Percentiles rank a stretch among this genome's conserved stretches.
These are phyloP conservation scores for Bugula neritina DNA, from an alignment of 2,888 invertebrate species.

Conservation along the genomic window DNA sequence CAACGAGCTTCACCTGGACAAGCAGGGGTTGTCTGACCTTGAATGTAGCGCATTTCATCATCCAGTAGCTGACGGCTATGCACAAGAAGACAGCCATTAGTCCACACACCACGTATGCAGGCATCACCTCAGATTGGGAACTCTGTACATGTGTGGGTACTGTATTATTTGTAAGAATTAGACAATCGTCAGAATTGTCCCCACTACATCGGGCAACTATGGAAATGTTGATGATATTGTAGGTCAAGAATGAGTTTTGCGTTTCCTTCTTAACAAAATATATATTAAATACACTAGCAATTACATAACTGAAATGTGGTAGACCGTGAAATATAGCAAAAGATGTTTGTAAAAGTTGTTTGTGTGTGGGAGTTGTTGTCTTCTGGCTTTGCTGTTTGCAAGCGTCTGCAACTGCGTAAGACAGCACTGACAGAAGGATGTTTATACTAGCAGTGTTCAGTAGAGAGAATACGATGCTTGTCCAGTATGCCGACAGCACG, in stretches of 20 bases:
- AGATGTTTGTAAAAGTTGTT: not conserved
- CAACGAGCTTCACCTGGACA: not conserved
- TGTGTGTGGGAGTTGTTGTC: not conserved
- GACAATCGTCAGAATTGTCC: not conserved
- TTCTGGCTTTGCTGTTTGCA: not conserved
- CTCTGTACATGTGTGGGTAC: not conserved
- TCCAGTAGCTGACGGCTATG: not conserved
- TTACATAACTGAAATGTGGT: not conserved
- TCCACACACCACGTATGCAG: not conserved
- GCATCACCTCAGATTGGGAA: not conserved
- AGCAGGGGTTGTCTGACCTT: not conserved
- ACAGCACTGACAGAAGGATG: not conserved
- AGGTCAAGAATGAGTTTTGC: not conserved
- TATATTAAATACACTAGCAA: not conserved
- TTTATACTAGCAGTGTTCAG: not conserved
- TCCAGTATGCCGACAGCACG: not conserved
- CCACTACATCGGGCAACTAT: not conserved
- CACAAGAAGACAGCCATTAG: not conserved
- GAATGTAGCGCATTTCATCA: not conserved
- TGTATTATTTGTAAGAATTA: not conserved
- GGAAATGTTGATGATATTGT: not conserved
- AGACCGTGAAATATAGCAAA: conserved; percentile 1
- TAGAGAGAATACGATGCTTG: not conserved
- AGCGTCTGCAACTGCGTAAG: not conserved
- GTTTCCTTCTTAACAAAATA: not conserved